Percentiles rank a stretch among this genome's conserved stretches.
These are phyloP conservation scores for Rhinolophus sinicus DNA, from an alignment of 2,113 vertebrate genomes.

Conservation along the genomic window DNA sequence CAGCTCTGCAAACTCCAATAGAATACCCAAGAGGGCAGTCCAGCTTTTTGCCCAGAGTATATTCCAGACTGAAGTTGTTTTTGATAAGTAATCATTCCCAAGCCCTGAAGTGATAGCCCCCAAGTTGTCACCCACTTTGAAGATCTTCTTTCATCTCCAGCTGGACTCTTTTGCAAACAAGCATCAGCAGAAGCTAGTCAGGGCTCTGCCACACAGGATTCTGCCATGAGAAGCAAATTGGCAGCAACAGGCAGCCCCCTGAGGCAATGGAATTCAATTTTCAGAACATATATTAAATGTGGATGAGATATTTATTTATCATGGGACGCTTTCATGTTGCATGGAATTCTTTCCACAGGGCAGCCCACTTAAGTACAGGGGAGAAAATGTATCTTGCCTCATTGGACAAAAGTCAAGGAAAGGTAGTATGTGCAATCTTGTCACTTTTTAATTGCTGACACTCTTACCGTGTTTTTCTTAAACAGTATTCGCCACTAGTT, in stretches of 20 bases:
- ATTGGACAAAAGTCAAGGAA: constrained; percentile 9
- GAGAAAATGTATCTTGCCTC: constrained; percentile 30
- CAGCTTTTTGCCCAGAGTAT: constrained; percentile 76
- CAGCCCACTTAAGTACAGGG: constrained; percentile 47
- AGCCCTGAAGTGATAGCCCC: constrained; percentile 79
- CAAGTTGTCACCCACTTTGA: constrained; percentile 80
- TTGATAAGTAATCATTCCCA: constrained; percentile 80
- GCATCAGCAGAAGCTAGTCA: constrained; percentile 67
- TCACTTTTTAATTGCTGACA: constrained; percentile 64
- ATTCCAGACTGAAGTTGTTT: constrained; percentile 80
- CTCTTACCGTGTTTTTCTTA: constrained; percentile 53
- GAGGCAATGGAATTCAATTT: constrained; percentile 70
- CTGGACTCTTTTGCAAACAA: constrained; percentile 80
- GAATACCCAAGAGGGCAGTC: constrained; percentile 56
- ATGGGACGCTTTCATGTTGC: constrained; percentile 79
- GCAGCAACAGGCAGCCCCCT: constrained; percentile 78
- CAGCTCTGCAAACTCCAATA: constrained; percentile 69
- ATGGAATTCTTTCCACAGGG: constrained; percentile 60
- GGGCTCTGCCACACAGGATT: constrained; percentile 71
- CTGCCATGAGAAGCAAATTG: constrained; percentile 77
- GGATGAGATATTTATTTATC: constrained; percentile 71
- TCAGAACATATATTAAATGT: constrained; percentile 78
- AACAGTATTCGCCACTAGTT: background rate
- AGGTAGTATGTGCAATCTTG: background rate
- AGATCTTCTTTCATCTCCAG: constrained; percentile 84